A percentile compares a stretch with the other conserved stretches of the same genome.
Evolutionary conservation across 2,888 invertebrate genomes (phyloP).

Genomic region (Germaria angustata): DNA sequence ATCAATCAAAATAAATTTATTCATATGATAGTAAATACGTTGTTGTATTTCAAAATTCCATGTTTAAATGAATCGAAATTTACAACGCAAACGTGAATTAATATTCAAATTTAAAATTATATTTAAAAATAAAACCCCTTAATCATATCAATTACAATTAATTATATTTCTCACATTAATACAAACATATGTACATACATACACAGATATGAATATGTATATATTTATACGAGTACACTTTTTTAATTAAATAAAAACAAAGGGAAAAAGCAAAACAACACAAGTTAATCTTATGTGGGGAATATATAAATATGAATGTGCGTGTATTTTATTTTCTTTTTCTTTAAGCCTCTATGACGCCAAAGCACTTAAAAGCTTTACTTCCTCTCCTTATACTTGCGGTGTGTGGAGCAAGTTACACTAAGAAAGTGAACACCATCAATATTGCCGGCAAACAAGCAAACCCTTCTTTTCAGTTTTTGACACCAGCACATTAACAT

Average conservation of each 20-base stretch:
- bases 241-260: not conserved
- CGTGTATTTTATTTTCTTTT: slow-evolving; percentile 27
- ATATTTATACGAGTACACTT: not conserved
- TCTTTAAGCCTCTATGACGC: slow-evolving; percentile 75
- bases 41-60: not conserved
- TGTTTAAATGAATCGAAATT: not conserved
- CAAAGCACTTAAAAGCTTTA: slow-evolving; percentile 78
- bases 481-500: slow-evolving; percentile 66
- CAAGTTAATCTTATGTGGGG: not conserved
- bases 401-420: slow-evolving; percentile 49
- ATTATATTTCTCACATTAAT: slow-evolving; percentile 52
- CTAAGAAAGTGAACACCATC: slow-evolving; percentile 44
- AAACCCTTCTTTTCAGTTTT: slow-evolving; percentile 56
- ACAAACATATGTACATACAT: not conserved
- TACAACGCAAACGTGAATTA: not conserved
- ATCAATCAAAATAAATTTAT: slow-evolving; percentile 22
- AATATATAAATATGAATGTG: not conserved
- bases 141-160: slow-evolving; percentile 63
- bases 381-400: slow-evolving; percentile 39
- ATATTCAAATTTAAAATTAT: slow-evolving; percentile 7
- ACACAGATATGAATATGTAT: not conserved
- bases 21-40: no score
- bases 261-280: slow-evolving; percentile 9
- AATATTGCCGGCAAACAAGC: slow-evolving; percentile 57
- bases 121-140: slow-evolving; percentile 15